These are phyloP conservation scores for Syngnathus floridae DNA, from an alignment of 2,113 vertebrate species.

Conservation along the genomic window DNA sequence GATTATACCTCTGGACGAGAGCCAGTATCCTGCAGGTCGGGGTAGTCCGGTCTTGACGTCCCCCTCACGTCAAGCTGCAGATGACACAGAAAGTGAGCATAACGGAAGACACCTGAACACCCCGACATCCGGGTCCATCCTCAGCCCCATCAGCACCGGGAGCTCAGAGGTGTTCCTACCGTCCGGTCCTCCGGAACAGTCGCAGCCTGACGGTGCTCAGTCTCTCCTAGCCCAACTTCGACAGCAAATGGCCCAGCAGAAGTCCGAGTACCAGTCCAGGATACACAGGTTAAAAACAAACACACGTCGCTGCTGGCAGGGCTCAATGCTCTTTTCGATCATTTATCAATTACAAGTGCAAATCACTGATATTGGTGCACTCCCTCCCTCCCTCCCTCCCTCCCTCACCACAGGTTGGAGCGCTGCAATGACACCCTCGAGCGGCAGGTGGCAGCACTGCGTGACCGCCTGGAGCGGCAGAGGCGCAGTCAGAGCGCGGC, in stretches of 20 bases:
- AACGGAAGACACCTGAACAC: conserved; percentile 39
- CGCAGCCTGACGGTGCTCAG: conserved; percentile 26
- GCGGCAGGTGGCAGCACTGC: conserved; percentile 57
- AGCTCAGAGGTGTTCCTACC: conserved; percentile 75
- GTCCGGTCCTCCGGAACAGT: conserved; percentile 45
- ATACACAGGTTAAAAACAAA: conserved; percentile 59
- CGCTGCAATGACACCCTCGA: conserved; percentile 67
- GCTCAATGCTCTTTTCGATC: no score
- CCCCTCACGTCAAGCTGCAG: conserved; percentile 21
- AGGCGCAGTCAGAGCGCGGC: conserved; percentile 52
- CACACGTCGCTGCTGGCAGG: no score
- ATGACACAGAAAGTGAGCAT: not conserved
- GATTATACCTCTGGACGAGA: conserved; percentile 41
- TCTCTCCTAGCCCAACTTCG: conserved; percentile 49
- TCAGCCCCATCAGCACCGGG: conserved; percentile 63
- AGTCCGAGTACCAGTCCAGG: conserved; percentile 62
- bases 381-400: no score
- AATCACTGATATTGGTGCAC: no score
- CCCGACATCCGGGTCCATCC: conserved; percentile 51
- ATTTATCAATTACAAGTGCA: no score
- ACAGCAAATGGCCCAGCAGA: conserved; percentile 69
- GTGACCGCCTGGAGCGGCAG: conserved; percentile 71
- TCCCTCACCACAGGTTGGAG: conserved; percentile 66
- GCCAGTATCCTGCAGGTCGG: not conserved
- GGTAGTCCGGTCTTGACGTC: conserved; percentile 7